A percentile compares a stretch with the other conserved stretches of the same genome.
Evolutionary conservation across 30 jellyfish, hydroid and myxozoan species (phyloP).

Genomic region (Chrysaora quinquecirrha): DNA sequence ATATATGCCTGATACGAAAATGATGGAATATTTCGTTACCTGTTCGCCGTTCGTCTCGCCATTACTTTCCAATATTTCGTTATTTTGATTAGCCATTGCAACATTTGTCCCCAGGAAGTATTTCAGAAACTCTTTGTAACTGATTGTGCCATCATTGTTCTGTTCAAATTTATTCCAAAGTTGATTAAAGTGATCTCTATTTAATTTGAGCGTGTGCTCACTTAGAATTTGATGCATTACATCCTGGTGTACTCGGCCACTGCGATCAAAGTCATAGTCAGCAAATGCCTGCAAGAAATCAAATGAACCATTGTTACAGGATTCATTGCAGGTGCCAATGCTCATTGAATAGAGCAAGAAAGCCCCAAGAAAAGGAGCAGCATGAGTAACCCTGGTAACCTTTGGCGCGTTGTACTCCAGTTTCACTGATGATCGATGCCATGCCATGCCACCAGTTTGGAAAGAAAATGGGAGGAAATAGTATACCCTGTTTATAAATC

Average conservation of each 20-base stretch:
- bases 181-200: slow-evolving; percentile 30
- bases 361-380: too few relatives aligned
- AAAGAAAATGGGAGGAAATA: too few relatives aligned
- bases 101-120: slow-evolving; percentile 6
- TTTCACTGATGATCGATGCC: too few relatives aligned
- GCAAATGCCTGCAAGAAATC: slow-evolving; percentile 29
- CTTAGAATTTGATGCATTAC: slow-evolving; percentile 23
- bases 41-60: background rate
- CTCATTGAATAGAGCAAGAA: too few relatives aligned
- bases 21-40: too few relatives aligned
- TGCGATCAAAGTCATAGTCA: slow-evolving; percentile 17
- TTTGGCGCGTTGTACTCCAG: too few relatives aligned
- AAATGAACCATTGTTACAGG: too few relatives aligned
- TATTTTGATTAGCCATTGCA: background rate
- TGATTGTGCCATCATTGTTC: slow-evolving; percentile 16
- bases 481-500: too few relatives aligned
- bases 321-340: too few relatives aligned
- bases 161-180: slow-evolving; percentile 45
- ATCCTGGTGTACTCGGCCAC: slow-evolving; percentile 26
- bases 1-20: too few relatives aligned
- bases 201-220: slow-evolving; percentile 31
- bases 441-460: too few relatives aligned
- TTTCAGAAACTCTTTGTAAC: slow-evolving; percentile 28
- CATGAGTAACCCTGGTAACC: too few relatives aligned
- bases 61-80: background rate